Evolutionary conservation across 2,797 vertebrate species (phyloP), one percentile per base, ranked within the genome.

Genomic region (Rhinophrynus dorsalis): DNA sequence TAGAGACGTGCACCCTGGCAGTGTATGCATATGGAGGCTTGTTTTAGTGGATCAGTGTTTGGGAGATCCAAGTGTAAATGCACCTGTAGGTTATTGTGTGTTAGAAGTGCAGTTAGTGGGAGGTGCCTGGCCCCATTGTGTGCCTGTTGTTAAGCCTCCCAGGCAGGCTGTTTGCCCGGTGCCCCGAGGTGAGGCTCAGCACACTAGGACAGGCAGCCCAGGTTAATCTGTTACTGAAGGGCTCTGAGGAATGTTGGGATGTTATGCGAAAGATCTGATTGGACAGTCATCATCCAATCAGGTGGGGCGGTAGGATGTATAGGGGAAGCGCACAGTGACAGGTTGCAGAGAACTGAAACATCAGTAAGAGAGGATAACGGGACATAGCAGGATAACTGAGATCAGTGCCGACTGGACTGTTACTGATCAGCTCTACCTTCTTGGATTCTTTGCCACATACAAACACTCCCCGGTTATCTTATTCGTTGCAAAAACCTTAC

Each of bases 161-260:
- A 40, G 44, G 17, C 44, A 42, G 38, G 44, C 20, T 50, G 55
- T 57, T 37, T 66, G 64, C 30, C 60, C 15, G 56, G 42, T 55
- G 61, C 59, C 71, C 50, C 60, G 12, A 35, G 69, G 67, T 58
- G 64, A 68, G 56, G 76, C 61, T 65, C 52, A 38, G 51, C 32
- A 64, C 68, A 56, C 50, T 45, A 1, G 3, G 56, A 54, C 35
- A 51, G 20, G 18, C 55, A 37, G 73, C 32, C 0, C 2, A 26
- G 56, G 80, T 84, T 82, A 81, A 86, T 83, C 63, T 85, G 85
- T 84, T 52, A 81, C 68, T 1, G 30, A 42, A 11, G 32, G 37
- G 6, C 18, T 55, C 45, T 52, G 18, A 76, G 85, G 79, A 86
- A 83, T 80, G 76, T 73, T 38, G 65, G 15, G 59, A 37, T 75